Evolutionary conservation across 2,113 vertebrate genomes (phyloP).

Genomic region (Carassius carassius): DNA sequence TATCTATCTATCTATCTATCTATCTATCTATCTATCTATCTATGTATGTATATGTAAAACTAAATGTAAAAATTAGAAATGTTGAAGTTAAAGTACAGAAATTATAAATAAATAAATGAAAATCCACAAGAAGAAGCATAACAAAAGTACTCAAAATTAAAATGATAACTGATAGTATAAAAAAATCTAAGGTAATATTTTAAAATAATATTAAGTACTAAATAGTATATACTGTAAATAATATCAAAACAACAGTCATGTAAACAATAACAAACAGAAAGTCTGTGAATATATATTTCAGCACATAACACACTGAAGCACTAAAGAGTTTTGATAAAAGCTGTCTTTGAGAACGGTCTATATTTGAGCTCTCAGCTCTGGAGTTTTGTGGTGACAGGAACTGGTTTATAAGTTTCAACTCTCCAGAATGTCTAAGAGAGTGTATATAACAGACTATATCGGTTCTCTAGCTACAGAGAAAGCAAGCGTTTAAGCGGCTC

Average conservation of each 20-base stretch:
- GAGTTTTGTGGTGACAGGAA: conserved; percentile 6
- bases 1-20: too few species aligned
- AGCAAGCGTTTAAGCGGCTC: not conserved
- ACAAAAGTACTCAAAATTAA: too few species aligned
- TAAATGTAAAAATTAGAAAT: too few species aligned
- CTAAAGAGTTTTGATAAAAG: not conserved
- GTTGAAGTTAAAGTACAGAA: not conserved
- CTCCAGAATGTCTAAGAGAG: not conserved
- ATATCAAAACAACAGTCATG: not conserved
- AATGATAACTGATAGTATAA: too few species aligned
- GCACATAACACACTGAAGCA: not conserved
- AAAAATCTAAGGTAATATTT: too few species aligned
- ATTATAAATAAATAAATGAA: not conserved
- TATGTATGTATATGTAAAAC: not conserved
- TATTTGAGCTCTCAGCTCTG: not conserved
- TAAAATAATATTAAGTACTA: too few species aligned
- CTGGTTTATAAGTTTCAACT: not conserved
- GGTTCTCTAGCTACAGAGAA: conserved; percentile 7
- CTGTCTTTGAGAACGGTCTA: not conserved
- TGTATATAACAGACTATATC: not conserved
- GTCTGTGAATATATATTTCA: conserved; percentile 16
- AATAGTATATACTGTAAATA: not conserved
- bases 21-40: too few species aligned
- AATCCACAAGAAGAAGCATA: too few species aligned
- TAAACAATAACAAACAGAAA: not conserved